Evolutionary conservation across 2,797 vertebrate species (phyloP).

Genomic region (Varecia variegata): DNA sequence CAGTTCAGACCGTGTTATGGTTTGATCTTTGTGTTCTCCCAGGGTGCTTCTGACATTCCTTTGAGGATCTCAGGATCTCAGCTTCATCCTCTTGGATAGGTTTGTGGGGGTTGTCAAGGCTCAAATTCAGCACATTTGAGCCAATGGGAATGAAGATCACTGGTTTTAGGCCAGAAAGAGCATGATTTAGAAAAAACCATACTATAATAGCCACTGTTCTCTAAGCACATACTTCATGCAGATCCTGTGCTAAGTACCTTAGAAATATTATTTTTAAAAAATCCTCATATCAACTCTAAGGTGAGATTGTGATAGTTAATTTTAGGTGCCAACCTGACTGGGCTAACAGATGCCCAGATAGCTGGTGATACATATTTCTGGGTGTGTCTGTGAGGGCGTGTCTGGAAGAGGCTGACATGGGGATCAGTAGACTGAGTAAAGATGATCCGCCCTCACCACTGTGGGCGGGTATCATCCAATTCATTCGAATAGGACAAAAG

Average conservation of each 20-base stretch:
- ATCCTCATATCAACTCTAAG: not conserved
- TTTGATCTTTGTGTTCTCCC: not conserved
- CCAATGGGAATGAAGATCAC: not conserved
- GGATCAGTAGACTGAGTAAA: not conserved
- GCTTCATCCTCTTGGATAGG: not conserved
- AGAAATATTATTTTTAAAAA: not conserved
- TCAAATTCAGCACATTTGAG: not conserved
- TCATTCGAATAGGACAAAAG: not conserved
- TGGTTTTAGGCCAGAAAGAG: not conserved
- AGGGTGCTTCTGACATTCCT: not conserved
- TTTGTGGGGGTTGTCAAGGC: not conserved
- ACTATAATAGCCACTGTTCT: not conserved
- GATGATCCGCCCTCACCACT: not conserved
- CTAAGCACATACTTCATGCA: not conserved
- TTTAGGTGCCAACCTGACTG: not conserved
- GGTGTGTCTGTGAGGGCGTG: not conserved
- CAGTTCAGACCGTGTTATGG: not conserved
- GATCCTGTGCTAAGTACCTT: not conserved
- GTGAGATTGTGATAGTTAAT: not conserved
- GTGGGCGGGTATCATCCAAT: not conserved
- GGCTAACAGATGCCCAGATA: not conserved
- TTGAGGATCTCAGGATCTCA: not conserved
- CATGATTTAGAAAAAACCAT: not conserved
- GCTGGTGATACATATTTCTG: not conserved
- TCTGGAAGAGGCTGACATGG: not conserved